Evolutionary conservation across 2,113 vertebrate genomes (phyloP).

Genomic region (Oryzias celebensis): DNA sequence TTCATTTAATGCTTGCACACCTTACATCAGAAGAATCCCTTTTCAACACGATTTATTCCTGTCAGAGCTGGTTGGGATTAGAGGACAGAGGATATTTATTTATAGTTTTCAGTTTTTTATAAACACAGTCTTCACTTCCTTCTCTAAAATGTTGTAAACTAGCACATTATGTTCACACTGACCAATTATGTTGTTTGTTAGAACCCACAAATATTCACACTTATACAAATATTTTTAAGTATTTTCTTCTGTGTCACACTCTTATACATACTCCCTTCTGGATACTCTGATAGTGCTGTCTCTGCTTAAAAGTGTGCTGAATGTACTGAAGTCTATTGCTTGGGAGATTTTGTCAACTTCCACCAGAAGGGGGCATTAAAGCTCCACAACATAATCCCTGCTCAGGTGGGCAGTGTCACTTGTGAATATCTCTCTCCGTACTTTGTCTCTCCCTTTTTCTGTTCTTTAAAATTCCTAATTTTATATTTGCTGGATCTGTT

Average conservation of each 20-base stretch:
- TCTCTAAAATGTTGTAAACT: background rate
- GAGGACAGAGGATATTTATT: conserved; percentile 3
- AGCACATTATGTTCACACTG: conserved; percentile 7
- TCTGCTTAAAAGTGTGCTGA: conserved; percentile 77
- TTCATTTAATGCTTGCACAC: background rate
- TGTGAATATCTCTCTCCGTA: conserved; percentile 26
- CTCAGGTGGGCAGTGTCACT: conserved; percentile 74
- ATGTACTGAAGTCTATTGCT: conserved; percentile 85
- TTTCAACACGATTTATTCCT: conserved; percentile 3
- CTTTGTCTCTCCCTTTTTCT: conserved; percentile 25
- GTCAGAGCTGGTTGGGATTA: conserved; percentile 26
- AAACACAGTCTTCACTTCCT: background rate
- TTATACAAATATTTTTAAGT: too few relatives aligned
- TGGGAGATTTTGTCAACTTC: conserved; percentile 82
- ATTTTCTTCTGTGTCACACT: background rate
- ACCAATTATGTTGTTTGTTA: background rate
- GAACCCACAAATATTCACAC: background rate
- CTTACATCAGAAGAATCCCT: background rate
- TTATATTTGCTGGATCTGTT: conserved; percentile 28
- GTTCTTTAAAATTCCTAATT: conserved; percentile 40
- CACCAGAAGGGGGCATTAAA: conserved; percentile 91
- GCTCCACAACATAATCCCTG: conserved; percentile 80
- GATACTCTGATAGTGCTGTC: conserved; percentile 3
- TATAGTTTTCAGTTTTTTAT: conserved; percentile 19
- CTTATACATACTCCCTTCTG: background rate